Evolutionary conservation across 2,113 vertebrate species (phyloP).

Genomic region (Amphilophus citrinellus): DNA sequence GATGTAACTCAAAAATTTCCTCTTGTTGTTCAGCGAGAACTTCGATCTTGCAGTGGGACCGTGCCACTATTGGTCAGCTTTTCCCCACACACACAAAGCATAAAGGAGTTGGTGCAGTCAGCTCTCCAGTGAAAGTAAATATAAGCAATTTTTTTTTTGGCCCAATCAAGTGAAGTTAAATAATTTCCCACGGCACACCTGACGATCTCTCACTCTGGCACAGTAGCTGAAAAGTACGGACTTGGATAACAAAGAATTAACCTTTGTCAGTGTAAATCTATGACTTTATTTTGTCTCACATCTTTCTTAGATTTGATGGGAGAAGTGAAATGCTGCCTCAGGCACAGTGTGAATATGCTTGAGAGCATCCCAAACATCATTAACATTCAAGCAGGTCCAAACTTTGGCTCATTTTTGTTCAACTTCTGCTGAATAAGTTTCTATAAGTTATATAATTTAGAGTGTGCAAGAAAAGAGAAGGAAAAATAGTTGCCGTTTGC

Average conservation of each 20-base stretch:
- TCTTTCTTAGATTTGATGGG: no score
- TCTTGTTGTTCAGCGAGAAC: no score
- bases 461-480: background rate
- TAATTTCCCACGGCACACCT: background rate
- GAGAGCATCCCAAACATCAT: no score
- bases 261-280: background rate
- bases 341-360: no score
- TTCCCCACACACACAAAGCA: background rate
- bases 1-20: conserved; percentile 14
- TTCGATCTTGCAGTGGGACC: no score
- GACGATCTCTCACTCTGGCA: background rate
- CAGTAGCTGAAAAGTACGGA: background rate
- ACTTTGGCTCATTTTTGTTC: background rate
- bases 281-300: background rate
- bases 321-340: no score
- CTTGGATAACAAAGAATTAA: background rate
- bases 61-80: background rate
- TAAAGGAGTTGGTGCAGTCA: background rate
- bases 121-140: conserved; percentile 2
- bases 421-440: background rate
- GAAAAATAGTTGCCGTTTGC: background rate
- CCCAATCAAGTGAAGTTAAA: background rate
- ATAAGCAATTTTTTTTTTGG: background rate
- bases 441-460: background rate
- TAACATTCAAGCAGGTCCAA: no score